Evolutionary conservation across 1,140 invertebrate species (phyloP).

Genomic region (Apis florea): DNA sequence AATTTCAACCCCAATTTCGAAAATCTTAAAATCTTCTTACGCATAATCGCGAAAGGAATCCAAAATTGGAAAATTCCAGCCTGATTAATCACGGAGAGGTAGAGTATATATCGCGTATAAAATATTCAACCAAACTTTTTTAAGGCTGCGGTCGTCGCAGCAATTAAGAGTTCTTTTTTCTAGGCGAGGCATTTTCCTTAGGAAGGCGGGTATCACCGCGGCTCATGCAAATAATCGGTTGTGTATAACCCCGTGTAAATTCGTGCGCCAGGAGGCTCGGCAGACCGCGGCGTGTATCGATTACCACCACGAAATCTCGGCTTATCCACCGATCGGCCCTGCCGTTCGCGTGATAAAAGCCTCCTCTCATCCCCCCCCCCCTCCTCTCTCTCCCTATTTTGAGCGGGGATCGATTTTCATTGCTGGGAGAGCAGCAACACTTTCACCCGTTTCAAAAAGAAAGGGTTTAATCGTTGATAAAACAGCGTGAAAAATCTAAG

Average conservation of each 20-base stretch:
- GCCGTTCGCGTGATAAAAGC: slow-evolving; percentile 52
- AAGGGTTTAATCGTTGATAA: too few relatives aligned
- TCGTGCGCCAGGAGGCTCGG: slow-evolving; percentile 23
- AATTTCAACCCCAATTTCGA: too few relatives aligned
- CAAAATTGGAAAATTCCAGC: too few relatives aligned
- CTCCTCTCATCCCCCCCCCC: too few relatives aligned
- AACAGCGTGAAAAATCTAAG: too few relatives aligned
- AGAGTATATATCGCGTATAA: too few relatives aligned
- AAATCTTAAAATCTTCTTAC: too few relatives aligned
- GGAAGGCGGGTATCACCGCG: slow-evolving; percentile 10
- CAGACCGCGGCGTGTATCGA: slow-evolving; percentile 30
- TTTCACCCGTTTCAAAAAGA: slow-evolving; percentile 35
- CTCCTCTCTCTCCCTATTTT: slow-evolving; percentile 4
- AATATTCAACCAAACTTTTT: too few relatives aligned
- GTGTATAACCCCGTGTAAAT: slow-evolving; percentile 42
- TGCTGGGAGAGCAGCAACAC: slow-evolving; percentile 50
- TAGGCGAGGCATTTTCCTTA: background rate
- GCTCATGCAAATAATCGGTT: slow-evolving; percentile 31
- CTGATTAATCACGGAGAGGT: too few relatives aligned
- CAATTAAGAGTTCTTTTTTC: too few relatives aligned
- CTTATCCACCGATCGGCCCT: slow-evolving; percentile 33
- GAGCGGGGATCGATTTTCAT: slow-evolving; percentile 52
- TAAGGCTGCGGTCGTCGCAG: too few relatives aligned
- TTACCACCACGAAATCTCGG: slow-evolving; percentile 41
- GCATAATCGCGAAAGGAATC: too few relatives aligned